Evolutionary conservation across 2,113 vertebrate species (phyloP), one percentile per base, ranked within the genome.

Genomic region (Mesoclemmys tuberculata): DNA sequence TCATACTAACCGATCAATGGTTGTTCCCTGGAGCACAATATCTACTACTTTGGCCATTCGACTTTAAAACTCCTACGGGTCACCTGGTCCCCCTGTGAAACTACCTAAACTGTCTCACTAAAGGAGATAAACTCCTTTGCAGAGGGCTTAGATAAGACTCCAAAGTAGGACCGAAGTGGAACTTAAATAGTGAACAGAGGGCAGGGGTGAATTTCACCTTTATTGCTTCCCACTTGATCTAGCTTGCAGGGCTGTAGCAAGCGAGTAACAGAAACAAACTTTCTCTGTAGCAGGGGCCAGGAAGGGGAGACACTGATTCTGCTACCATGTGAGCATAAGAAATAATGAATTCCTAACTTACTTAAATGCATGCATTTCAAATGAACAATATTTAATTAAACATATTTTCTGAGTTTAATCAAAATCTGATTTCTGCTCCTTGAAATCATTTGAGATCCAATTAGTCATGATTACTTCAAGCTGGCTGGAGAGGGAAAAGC

Each of bases 311-410:
- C 41, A 38, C 1, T 22, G n/a, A 19, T 71, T 71, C 64, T 71
- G 64, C 19, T 38, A 19, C 19, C 21, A 10, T 38, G 64, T 9
- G 19, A 7, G 52, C 9, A 1, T 2, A 46, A 38, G 27, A 4
- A 74, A 80, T n/a, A 4, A 58, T 5, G 51, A 44, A 44, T 26
- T 24, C 58, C 29, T 18, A 19, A 14, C 46, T 38, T 21, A 38
- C 35, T 71, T 14, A 52, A 61, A 81, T 2, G 18, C 54, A 19
- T 1, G 5, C 8, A 74, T 51, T 79, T 81, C 82, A 80, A 29
- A 68, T 75, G 19, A 71, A 74, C 85, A 82, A 48, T 84, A 90
- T 85, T 91, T 89, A 77, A 90, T 92, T 84, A 77, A 90, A 91
- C 52, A 9, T 6, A 11, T 93, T 75, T 90, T 75, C 75, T 89